Base-by-base conservation (phyloP, 2,797 vertebrate genomes). In the Phataginus tricuspis region DNA sequence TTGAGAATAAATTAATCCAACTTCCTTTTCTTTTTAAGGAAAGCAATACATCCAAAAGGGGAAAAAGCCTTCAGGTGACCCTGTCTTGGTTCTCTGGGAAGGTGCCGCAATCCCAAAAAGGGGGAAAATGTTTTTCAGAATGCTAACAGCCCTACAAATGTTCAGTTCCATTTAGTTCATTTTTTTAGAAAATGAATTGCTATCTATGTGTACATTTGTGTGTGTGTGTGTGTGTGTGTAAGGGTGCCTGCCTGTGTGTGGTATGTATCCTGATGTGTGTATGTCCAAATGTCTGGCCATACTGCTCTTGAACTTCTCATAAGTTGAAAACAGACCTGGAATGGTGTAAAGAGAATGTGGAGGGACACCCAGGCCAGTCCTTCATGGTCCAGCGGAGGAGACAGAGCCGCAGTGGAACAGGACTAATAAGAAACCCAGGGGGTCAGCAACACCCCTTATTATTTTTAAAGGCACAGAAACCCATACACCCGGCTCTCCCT, bases 11-110 rank as follows among this genome's bases (percentile, higher is more conserved):
- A 68, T 93, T 21, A 84, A 93, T 74, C 16, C 27, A 61, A 69
- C 42, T 92, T 91, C 86, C 92, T 78, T 93, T 95, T 85, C 86
- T 71, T 97, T 95, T 96, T 85, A 92, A 90, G 45, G 88, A 93
- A 87, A 95, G 63, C 23, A 91, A 78, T 94, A 71, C 63, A 69
- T 97, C 87, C 90, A 94, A 72, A 72, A 14, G 59, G 9, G 19
- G 19, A 45, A 66, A 45, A 18, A 34, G 49, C 39, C 55, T 71
- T 14, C 42, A 3, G 37, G 75, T 87, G 96, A 96, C 92, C 72
- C 8, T 66, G 8, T 21, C 75, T 90, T 90, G 34, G 34, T 72
- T 92, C 72, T 82, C 74, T 29, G 75, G 86, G 92, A 88, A 94
- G 19, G 57, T 51, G 90, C 92, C 9, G 68, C 6, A 2, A 15